Base-by-base conservation (phyloP, 2,888 invertebrate species). In the Scaptomyza caliginosa region DNA sequence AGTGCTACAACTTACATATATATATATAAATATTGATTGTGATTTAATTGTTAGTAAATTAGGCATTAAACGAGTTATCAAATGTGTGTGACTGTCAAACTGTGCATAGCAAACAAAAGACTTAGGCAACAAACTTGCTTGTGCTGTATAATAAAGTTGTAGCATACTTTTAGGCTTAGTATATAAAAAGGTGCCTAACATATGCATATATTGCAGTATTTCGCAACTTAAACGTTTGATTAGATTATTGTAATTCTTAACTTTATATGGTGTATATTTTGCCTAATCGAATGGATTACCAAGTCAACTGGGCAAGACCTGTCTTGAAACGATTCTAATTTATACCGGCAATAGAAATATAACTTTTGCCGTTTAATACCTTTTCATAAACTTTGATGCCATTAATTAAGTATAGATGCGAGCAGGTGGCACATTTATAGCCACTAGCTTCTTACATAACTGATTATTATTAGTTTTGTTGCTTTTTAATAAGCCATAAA, bases 101-200 rank as follows among this genome's bases (percentile, higher is more conserved):
- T 38, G 49, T 54, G 24, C 17, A 26, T 13, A 0, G 11, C 23
- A 40, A 50, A 72, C 77, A 54, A 83, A 76, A 74, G 82, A 84
- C 72, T 83, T 78, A 49, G 39, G 74, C 69, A 75, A 81, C 75
- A 42, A 70, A 76, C 85, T 67, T 48, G 46, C 3, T n/a, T 7
- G n/a, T 1, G 19, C 8, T 11, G 7, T 17, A 0, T 3, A 0
- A 0, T 16, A 7, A 36, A 45, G 1, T 23, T 34, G 4, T 8
- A 21, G 67, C 13, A 67, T 74, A 74, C 63, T 76, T 69, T 56
- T 66, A 24, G 68, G 68, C 7, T n/a, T 2, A 10, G 4, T 0
- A 7, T 21, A 17, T 17, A 8, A 11, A 24, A 6, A 6, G 5
- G n/a, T 1, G 13, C 30, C 10, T 11, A 6, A 6, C n/a, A n/a